Conservation (phyloP, 2,888 invertebrate genomes). For the Zele albiditarsus region DNA sequence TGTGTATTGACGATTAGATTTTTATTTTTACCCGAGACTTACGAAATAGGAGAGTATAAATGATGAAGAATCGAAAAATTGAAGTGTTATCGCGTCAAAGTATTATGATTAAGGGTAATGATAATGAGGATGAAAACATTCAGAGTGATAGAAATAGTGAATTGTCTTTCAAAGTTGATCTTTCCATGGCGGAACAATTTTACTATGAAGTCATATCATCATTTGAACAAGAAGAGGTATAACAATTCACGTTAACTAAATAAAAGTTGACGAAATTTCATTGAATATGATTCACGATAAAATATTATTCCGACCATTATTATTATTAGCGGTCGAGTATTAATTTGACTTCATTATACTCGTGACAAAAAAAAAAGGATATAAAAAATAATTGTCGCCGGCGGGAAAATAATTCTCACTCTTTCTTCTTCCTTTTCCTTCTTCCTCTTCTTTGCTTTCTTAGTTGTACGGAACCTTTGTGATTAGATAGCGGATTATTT, state of each 20-base stretch:
- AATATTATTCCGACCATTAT: neutral
- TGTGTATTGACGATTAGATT: conserved; percentile 5
- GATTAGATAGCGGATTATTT: conserved; percentile 12
- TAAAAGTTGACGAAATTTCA: neutral
- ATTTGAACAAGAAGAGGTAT: conserved; percentile 71
- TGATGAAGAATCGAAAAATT: conserved; percentile 67
- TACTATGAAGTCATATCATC: conserved; percentile 71
- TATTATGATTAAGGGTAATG: conserved; percentile 67
- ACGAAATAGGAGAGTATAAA: neutral
- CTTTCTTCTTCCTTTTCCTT: neutral
- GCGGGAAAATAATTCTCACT: neutral
- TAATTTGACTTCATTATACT: neutral
- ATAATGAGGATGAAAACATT: conserved; percentile 57
- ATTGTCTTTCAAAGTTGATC: conserved; percentile 67
- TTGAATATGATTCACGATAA: neutral
- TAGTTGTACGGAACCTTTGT: neutral
- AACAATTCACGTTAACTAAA: conserved; percentile 20
- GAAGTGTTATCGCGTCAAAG: conserved; percentile 69
- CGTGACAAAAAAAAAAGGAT: neutral
- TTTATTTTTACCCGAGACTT: neutral
- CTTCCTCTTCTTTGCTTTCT: neutral
- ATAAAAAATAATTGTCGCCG: conserved; percentile 4
- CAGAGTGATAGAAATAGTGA: conserved; percentile 59
- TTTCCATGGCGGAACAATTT: conserved; percentile 69
- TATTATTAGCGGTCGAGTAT: neutral